phyloP scores from a whole-genome alignment of 2,113 vertebrate species.

The Callorhinus ursinus region DNA sequence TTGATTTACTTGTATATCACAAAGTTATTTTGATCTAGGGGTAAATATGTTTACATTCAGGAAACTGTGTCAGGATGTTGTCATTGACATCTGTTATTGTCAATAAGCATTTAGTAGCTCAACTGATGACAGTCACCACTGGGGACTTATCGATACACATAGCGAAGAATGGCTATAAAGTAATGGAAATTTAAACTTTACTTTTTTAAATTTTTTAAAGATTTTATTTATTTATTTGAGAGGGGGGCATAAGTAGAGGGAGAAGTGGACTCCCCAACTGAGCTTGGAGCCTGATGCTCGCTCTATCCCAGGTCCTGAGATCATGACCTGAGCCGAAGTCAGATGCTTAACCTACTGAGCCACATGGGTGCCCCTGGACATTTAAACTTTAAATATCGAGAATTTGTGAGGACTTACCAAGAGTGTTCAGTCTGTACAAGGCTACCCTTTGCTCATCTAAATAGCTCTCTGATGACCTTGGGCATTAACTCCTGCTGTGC shows the following conservation, averaged over 20 bases:
- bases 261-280: not conserved
- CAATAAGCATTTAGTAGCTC: not conserved
- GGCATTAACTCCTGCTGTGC: not conserved
- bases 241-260: not conserved
- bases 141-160: not conserved
- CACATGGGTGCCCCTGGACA: not conserved
- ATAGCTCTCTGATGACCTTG: not conserved
- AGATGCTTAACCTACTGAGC: not conserved
- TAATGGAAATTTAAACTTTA: not conserved
- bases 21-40: not conserved
- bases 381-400: not conserved
- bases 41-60: not conserved
- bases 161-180: not conserved
- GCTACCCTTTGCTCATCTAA: not conserved
- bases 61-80: not conserved
- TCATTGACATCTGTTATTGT: not conserved
- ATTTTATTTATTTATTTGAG: not conserved
- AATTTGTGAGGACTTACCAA: not conserved
- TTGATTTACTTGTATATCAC: not conserved
- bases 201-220: not conserved
- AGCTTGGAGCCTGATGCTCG: not conserved
- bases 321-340: not conserved
- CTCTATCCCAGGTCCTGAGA: not conserved
- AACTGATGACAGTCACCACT: not conserved
- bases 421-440: not conserved